These are phyloP conservation scores for Serranus cabrilla DNA, from an alignment of 2,797 vertebrate genomes.

Conservation along the genomic window DNA sequence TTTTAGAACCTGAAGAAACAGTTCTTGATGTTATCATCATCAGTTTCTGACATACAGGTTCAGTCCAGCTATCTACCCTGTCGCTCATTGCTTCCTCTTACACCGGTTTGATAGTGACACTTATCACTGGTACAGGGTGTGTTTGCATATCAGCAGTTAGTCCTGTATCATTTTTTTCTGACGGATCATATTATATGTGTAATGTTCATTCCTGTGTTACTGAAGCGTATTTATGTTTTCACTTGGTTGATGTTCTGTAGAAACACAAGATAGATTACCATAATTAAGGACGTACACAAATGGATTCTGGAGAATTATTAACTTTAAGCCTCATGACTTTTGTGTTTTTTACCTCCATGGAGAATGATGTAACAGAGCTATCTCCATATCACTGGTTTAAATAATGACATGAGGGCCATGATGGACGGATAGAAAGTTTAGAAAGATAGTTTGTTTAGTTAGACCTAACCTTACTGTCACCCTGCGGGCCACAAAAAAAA, in stretches of 20 bases:
- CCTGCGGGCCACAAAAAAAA: not conserved
- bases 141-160: not conserved
- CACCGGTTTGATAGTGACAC: too few relatives aligned
- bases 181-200: not conserved
- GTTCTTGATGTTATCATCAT: not conserved
- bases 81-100: not conserved
- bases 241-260: not conserved
- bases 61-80: not conserved
- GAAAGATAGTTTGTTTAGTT: not conserved
- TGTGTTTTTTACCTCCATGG: not conserved
- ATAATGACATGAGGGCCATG: not conserved
- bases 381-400: not conserved
- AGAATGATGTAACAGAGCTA: not conserved
- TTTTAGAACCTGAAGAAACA: not conserved
- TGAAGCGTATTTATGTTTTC: not conserved
- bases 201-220: not conserved
- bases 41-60: conserved; percentile 4
- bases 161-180: not conserved
- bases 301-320: not conserved
- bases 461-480: not conserved
- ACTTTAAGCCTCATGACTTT: not conserved
- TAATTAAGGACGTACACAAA: not conserved
- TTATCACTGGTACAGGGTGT: not conserved
- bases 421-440: not conserved
- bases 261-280: not conserved